These are phyloP conservation scores for Platygyra sinensis DNA, from an alignment of 64 coral and sea anemone genomes.

Conservation along the genomic window DNA sequence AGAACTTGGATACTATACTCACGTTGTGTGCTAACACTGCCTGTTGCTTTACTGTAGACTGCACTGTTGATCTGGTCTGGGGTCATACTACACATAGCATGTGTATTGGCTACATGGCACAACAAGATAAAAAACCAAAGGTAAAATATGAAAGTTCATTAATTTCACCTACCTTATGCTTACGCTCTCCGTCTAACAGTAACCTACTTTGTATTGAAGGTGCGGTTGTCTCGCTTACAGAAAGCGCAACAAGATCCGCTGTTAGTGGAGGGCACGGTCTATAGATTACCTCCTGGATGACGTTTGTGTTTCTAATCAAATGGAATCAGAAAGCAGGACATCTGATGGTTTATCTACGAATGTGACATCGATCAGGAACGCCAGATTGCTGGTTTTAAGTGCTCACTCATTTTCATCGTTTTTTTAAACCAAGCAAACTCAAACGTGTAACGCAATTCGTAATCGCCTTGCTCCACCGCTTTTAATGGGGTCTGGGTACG, in stretches of 20 bases:
- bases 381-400: no score
- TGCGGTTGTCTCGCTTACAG: not conserved
- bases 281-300: constrained; percentile 1
- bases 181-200: not conserved
- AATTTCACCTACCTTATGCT: not conserved
- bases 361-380: no score
- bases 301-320: not conserved
- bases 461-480: no score
- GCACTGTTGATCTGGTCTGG: constrained; percentile 56
- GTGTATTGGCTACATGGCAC: constrained; percentile 67
- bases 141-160: not conserved
- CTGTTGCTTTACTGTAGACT: constrained; percentile 3
- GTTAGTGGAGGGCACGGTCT: constrained; percentile 38
- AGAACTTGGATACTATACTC: no score
- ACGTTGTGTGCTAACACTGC: no score
- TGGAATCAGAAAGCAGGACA: no score
- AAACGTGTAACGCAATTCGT: no score
- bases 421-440: no score
- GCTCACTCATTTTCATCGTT: no score
- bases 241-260: not conserved
- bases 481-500: no score
- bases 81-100: constrained; percentile 61
- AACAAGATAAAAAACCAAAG: constrained; percentile 41
- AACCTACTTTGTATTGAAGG: not conserved
- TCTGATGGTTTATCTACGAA: no score